Evolutionary conservation across 2,888 invertebrate genomes (phyloP).

Genomic region (Abrostola tripartita): DNA sequence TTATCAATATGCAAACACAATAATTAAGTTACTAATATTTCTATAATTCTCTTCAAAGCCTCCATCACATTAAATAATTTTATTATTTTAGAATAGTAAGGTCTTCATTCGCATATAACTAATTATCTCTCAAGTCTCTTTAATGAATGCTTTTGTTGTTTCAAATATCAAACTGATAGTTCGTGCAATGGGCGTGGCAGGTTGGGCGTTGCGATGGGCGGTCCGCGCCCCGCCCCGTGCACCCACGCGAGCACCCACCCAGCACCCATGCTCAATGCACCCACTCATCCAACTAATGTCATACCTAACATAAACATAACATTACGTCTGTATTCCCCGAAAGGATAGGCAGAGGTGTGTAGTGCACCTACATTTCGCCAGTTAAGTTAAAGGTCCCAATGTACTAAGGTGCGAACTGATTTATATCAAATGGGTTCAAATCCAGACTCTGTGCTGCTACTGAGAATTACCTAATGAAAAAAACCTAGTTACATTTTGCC

Average conservation of each 20-base stretch:
- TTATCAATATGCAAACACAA: no score
- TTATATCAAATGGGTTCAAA: no score
- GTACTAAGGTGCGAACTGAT: no score
- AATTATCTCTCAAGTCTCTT: background rate
- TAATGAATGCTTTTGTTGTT: background rate
- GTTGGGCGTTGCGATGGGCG: constrained; percentile 70
- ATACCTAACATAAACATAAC: background rate
- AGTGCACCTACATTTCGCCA: no score
- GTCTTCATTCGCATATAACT: background rate
- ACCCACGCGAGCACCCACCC: constrained; percentile 81
- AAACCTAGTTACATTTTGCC: no score
- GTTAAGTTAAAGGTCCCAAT: no score
- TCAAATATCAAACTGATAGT: constrained; percentile 22
- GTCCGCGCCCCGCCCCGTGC: constrained; percentile 71
- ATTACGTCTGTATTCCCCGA: background rate
- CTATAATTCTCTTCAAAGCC: no score
- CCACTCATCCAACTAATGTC: background rate
- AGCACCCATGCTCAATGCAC: constrained; percentile 56
- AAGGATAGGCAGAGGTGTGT: no score
- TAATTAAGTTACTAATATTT: no score
- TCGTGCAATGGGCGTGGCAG: constrained; percentile 67
- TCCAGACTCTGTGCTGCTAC: no score
- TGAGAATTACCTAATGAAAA: no score
- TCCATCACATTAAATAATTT: no score
- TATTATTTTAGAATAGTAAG: background rate